A percentile compares a stretch with the other conserved stretches of the same genome.
phyloP scores from a whole-genome alignment of 2,888 invertebrate species.

The Drosophila subsilvestris region DNA sequence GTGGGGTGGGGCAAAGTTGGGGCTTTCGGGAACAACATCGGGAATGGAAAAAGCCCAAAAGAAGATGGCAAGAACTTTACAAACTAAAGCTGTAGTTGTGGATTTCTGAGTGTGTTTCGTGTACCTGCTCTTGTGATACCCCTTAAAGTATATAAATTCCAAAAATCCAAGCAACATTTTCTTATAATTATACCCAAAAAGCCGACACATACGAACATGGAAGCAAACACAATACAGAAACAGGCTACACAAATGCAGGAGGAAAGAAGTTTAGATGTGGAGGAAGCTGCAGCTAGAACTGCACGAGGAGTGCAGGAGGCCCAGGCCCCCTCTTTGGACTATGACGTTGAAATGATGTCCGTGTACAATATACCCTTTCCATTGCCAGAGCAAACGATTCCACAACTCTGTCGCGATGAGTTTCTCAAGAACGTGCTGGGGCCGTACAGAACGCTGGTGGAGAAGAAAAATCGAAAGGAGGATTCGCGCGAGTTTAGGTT shows the following conservation, averaged over 20 bases:
- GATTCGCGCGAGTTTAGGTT: neutral
- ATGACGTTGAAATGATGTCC: neutral
- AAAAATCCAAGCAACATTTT: neutral
- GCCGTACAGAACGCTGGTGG: neutral
- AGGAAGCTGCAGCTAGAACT: neutral
- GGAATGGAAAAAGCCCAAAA: neutral
- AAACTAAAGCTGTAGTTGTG: neutral
- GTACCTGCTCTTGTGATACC: neutral
- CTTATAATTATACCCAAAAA: neutral
- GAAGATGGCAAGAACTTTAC: neutral
- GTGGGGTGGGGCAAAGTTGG: no score
- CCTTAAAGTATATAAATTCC: neutral
- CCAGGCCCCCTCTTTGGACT: no score
- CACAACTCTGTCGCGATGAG: conserved; percentile 43
- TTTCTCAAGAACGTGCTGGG: conserved; percentile 26
- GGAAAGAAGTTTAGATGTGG: neutral
- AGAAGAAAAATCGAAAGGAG: fast-evolving
- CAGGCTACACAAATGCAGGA: neutral
- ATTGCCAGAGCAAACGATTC: conserved; percentile 36
- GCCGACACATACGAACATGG: neutral
- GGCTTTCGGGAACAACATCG: neutral
- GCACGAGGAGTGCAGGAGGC: neutral
- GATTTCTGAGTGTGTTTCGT: neutral
- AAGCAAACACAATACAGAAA: neutral
- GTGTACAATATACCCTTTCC: conserved; percentile 34